Conservation (phyloP, 2,797 vertebrate genomes). For the Poeciliopsis turneri region DNA sequence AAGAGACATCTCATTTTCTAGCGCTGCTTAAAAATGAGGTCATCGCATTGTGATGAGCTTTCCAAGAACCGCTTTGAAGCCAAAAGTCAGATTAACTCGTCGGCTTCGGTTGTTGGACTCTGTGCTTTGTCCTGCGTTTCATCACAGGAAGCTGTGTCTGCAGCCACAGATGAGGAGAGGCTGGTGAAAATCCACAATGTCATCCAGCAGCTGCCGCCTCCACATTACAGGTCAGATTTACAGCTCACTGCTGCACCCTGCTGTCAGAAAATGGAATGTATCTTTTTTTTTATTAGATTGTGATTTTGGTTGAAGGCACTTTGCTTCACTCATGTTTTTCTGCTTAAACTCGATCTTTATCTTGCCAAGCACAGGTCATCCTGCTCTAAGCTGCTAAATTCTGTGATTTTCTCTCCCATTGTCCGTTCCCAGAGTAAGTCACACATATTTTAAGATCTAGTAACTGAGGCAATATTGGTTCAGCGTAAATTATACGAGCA, state of each 20-base stretch:
- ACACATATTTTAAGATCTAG: not conserved
- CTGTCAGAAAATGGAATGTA: conserved; percentile 34
- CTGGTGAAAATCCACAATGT: conserved; percentile 98
- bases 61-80: conserved; percentile 48
- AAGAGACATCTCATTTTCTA: conserved; percentile 23
- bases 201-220: conserved; percentile 96
- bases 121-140: conserved; percentile 43
- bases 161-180: conserved; percentile 94
- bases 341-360: not conserved
- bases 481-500: not conserved
- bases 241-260: conserved; percentile 55
- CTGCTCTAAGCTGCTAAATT: not conserved
- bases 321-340: not conserved
- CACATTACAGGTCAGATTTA: conserved; percentile 90
- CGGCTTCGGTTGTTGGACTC: conserved; percentile 39
- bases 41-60: conserved; percentile 43
- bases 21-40: conserved; percentile 46
- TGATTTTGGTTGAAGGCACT: not conserved
- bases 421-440: not conserved
- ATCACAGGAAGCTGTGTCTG: conserved; percentile 94
- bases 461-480: not conserved
- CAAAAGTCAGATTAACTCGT: conserved; percentile 54
- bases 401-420: not conserved
- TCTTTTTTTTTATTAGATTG: not conserved
- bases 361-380: not conserved